Evolutionary conservation across 2,113 vertebrate genomes (phyloP).

Genomic region (Callospermophilus lateralis): DNA sequence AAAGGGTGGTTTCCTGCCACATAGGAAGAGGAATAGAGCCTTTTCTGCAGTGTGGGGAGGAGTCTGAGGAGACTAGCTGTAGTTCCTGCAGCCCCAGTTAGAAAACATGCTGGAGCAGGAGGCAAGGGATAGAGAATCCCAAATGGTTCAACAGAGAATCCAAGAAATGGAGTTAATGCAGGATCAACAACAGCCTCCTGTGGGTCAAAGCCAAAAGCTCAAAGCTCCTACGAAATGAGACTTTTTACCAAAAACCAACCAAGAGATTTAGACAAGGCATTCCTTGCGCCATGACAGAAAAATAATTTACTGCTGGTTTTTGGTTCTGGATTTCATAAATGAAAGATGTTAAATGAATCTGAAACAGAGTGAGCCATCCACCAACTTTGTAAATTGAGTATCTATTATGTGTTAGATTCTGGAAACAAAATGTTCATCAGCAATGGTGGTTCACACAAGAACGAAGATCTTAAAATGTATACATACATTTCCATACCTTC

Average conservation of each 20-base stretch:
- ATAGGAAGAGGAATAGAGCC: constrained; percentile 54
- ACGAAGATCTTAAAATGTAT: background rate
- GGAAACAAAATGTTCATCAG: background rate
- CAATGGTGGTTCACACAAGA: background rate
- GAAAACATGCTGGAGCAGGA: background rate
- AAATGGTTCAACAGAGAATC: background rate
- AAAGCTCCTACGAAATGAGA: background rate
- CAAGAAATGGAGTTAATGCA: background rate
- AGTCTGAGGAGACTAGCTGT: background rate
- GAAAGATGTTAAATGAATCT: background rate
- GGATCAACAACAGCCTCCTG: background rate
- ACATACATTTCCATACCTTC: background rate
- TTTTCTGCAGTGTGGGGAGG: background rate
- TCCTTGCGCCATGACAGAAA: background rate
- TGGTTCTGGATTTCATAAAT: background rate
- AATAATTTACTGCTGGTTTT: background rate
- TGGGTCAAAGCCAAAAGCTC: background rate
- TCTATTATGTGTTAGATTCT: background rate
- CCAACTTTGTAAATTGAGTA: background rate
- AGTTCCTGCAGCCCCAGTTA: background rate
- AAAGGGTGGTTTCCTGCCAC: constrained; percentile 50
- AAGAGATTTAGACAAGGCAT: background rate
- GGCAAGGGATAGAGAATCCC: background rate
- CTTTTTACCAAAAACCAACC: background rate
- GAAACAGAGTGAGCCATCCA: background rate